These are phyloP conservation scores for Trichonephila inaurata DNA, from an alignment of 1,140 invertebrate genomes.

Conservation along the genomic window DNA sequence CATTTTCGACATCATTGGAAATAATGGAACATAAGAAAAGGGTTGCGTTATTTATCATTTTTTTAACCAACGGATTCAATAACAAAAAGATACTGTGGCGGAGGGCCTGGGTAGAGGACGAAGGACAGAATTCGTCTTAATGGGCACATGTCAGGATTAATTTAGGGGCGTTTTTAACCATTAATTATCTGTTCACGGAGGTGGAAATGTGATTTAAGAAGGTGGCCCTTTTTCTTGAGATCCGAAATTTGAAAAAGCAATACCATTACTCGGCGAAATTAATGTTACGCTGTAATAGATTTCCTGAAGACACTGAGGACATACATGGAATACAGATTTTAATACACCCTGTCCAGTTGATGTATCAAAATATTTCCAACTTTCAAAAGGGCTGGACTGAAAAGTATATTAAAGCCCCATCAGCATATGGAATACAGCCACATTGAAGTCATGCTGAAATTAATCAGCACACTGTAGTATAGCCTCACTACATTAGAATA, in stretches of 20 bases:
- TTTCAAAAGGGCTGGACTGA: no score
- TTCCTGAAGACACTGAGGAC: neutral
- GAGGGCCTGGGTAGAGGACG: neutral
- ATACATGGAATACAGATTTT: neutral
- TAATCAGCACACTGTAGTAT: no score
- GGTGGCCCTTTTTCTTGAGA: slow-evolving; percentile 1
- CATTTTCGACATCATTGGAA: slow-evolving; percentile 49
- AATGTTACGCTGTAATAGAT: neutral
- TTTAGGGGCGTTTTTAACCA: slow-evolving; percentile 50
- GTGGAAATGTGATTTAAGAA: slow-evolving; percentile 34
- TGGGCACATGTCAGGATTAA: slow-evolving; percentile 67
- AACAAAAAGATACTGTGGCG: slow-evolving; percentile 25
- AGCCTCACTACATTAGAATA: no score
- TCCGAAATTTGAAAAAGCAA: neutral
- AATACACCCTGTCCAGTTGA: no score
- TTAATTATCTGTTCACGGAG: slow-evolving; percentile 52
- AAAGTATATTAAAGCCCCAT: no score
- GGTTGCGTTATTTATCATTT: slow-evolving; percentile 18
- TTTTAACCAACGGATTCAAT: slow-evolving; percentile 41
- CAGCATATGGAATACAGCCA: no score
- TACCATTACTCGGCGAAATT: slow-evolving; percentile 16
- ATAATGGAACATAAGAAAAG: slow-evolving; percentile 37
- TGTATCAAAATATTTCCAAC: no score
- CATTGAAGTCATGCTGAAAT: no score
- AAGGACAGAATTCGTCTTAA: slow-evolving; percentile 56